phyloP scores from a whole-genome alignment of 2,113 vertebrate species.

The Heptranchias perlo region DNA sequence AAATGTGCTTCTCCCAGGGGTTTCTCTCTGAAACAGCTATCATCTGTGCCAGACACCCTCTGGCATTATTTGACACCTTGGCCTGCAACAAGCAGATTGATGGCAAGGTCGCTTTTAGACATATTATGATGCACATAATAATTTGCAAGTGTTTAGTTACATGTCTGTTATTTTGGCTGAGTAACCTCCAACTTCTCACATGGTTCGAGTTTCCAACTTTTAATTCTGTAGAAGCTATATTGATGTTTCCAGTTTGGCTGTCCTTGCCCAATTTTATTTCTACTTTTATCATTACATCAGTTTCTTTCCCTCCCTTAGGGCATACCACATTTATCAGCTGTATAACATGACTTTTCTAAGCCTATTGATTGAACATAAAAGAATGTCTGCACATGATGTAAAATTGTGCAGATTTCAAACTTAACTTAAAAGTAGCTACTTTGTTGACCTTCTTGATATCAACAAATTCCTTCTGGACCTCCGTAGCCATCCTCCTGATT shows the following conservation, averaged over 20 bases:
- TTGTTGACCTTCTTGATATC: too few species aligned
- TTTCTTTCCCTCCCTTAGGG: neutral
- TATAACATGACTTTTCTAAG: neutral
- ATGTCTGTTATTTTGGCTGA: neutral
- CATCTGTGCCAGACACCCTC: neutral
- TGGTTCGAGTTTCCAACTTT: neutral
- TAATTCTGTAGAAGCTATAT: neutral
- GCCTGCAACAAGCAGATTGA: neutral
- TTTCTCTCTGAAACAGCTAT: neutral
- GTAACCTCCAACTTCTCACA: neutral
- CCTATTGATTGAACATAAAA: neutral
- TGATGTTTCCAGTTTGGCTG: neutral
- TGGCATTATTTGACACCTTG: neutral
- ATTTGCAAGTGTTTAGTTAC: neutral
- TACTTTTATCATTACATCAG: neutral
- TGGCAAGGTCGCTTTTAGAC: neutral
- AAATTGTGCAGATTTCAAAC: too few species aligned
- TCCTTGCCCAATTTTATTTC: neutral
- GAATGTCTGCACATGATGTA: neutral
- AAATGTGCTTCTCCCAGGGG: neutral
- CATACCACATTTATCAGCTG: neutral
- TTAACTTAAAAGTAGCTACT: too few species aligned
- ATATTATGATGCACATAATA: neutral
- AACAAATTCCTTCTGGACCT: too few species aligned
- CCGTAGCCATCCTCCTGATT: too few species aligned